Evolutionary conservation across 2,888 invertebrate genomes (phyloP), one percentile per base, ranked within the genome.

Genomic region (Omphaloscelis lunosa): DNA sequence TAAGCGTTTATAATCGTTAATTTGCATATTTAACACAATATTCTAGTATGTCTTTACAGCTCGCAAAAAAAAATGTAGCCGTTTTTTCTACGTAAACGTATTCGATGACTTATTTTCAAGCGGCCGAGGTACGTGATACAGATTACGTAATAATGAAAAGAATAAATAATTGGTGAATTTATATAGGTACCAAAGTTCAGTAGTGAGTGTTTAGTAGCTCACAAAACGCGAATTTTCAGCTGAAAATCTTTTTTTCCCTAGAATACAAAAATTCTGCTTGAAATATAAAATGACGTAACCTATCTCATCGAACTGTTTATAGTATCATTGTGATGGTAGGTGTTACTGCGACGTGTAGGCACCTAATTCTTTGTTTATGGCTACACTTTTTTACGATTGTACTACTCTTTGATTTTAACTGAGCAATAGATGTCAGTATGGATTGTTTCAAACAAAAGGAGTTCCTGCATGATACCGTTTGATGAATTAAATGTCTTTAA

Each of bases 371-470:
- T 79, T 63, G 56, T 58, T 62, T 48, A 67, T 41, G 27, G 27
- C n/a, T 51, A 12, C 74, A 8, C 11, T 71, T 68, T 41, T 45
- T 79, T 61, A 56, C 45, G 27, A 23, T 23, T 53, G 29, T 20
- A 20, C 41, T n/a, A 15, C 61, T 63, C 75, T 79, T 79, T 79
- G 79, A 70, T 65, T 51, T 34, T 61, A 34, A 56, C n/a, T 51
- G 41, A 83, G 58, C 51, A 72, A 78, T 29, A 48, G 17, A 45
- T 51, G 53, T 45, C 82, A 56, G 69, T 79, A 39, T 72, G 83
- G 69, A 51, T 69, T 41, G 7, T 65, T 80, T 82, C 83, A 82
- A 83, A 83, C 71, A 80, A 72, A 70, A 41, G 2, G n/a, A 74
- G 45, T 68, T 62, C n/a, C 23, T 34, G 58, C 17, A 59, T 39